These are phyloP conservation scores for Ophiodon elongatus DNA, from an alignment of 2,113 vertebrate genomes.

Conservation along the genomic window DNA sequence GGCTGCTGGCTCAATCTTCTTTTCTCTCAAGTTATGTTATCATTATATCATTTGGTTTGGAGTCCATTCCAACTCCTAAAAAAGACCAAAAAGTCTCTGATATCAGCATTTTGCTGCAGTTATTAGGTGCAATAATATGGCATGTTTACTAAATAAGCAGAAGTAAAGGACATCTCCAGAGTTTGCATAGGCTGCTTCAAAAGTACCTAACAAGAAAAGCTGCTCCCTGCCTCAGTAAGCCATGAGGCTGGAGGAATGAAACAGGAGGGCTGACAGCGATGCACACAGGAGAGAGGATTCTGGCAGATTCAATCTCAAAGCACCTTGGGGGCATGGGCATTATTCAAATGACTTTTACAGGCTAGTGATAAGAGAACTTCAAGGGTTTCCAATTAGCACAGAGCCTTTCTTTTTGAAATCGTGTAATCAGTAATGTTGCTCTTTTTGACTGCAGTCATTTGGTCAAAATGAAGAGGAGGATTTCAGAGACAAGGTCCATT, in stretches of 20 bases:
- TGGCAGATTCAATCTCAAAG: slow-evolving; percentile 42
- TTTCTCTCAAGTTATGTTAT: not conserved
- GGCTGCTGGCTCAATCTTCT: not conserved
- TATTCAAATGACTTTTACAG: slow-evolving; percentile 55
- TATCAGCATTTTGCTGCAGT: not conserved
- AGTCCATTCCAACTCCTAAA: not conserved
- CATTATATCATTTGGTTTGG: not conserved
- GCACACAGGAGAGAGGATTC: slow-evolving; percentile 30
- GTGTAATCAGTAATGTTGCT: slow-evolving; percentile 29
- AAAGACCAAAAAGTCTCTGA: not conserved
- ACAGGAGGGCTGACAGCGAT: slow-evolving; percentile 13
- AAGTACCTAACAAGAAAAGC: not conserved
- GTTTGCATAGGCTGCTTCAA: slow-evolving; percentile 21
- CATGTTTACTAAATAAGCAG: slow-evolving; percentile 16
- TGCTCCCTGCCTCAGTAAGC: slow-evolving; percentile 15
- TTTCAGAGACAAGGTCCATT: slow-evolving; percentile 32
- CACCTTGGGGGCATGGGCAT: slow-evolving; percentile 42
- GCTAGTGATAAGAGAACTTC: slow-evolving; percentile 47
- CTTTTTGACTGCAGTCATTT: slow-evolving; percentile 39
- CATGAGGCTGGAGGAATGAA: slow-evolving; percentile 13
- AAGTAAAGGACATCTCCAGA: not conserved
- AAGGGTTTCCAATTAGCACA: slow-evolving; percentile 46
- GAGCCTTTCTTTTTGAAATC: slow-evolving; percentile 43
- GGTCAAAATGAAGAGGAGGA: slow-evolving; percentile 22
- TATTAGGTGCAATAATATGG: not conserved